These are phyloP conservation scores for Mycteria americana DNA, from an alignment of 2,797 vertebrate genomes.

Conservation along the genomic window DNA sequence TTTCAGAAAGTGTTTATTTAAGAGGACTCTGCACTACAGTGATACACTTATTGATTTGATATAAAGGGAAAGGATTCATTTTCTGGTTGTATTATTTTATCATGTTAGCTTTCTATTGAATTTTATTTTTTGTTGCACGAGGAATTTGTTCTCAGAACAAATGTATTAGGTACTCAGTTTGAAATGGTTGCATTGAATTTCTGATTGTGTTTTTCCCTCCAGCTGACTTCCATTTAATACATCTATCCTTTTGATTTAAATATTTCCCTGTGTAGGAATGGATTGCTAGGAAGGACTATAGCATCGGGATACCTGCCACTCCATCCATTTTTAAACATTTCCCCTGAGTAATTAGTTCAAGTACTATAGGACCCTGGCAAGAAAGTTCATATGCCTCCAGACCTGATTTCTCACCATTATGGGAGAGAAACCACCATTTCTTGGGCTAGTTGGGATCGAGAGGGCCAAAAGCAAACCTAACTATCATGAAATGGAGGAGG, in stretches of 20 bases:
- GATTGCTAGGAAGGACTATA: background rate
- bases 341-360: background rate
- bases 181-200: background rate
- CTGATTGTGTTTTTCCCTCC: background rate
- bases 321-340: background rate
- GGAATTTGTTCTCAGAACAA: constrained; percentile 23
- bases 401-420: background rate
- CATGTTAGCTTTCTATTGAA: constrained; percentile 4
- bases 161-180: background rate
- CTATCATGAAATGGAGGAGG: accelerated
- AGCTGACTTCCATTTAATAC: constrained; percentile 3
- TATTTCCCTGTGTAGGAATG: background rate
- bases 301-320: background rate
- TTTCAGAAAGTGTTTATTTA: background rate
- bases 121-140: constrained; percentile 1
- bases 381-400: background rate
- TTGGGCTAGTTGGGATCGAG: background rate
- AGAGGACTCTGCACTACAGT: background rate
- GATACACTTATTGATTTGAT: constrained; percentile 18
- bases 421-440: background rate
- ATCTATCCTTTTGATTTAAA: background rate
- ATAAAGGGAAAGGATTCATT: background rate
- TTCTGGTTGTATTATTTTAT: constrained; percentile 45
- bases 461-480: background rate
- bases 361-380: background rate